Evolutionary conservation across 2,797 vertebrate species (phyloP), one percentile per base, ranked within the genome.

Genomic region (Podarcis lilfordi): DNA sequence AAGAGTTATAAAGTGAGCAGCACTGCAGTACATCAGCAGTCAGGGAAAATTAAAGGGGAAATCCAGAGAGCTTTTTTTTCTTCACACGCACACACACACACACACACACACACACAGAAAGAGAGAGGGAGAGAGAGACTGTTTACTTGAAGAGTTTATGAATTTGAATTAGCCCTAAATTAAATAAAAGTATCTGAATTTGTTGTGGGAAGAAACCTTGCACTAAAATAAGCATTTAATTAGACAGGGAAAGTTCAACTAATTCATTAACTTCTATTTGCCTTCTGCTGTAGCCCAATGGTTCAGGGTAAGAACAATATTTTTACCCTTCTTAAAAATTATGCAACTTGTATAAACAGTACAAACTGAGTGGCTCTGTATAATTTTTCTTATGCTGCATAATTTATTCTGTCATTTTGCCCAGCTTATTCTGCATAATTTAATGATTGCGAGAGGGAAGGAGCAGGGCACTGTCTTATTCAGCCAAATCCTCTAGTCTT

Each of bases 21-120:
- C 87, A 15, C 25, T 25, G 2, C 86, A 86, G 68, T 25, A 92
- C 40, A 83, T 90, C 37, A 35, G 32, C 25, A 83, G 79, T 89
- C 35, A 50, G 35, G 55, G 80, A 21, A 80, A 91, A 87, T 66
- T 55, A 72, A 55, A 90, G 87, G 19, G 72, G 79, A 91, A 89
- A 9, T 29, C 8, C 21, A 6, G 4, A 85, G 9, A 1, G 37
- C 27, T 45, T 68, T 29, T 45, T 91, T 84, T 25, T 2, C 25
- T 27, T 27, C 4, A 9, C 17, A 19, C 21, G 43, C 7, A 9
- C 35, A 9, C 23, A 23, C 23, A 23, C 23, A 11, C 8, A 8
- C 35, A 19, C 72, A 8, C 21, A 75, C 35, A 76, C 40, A 43
- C 40, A 43, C 40, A 43, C 40, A 43, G 40, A 7, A 6, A 43